Conservation (phyloP, 2,797 vertebrate genomes). For the Micromesistius poutassou region DNA sequence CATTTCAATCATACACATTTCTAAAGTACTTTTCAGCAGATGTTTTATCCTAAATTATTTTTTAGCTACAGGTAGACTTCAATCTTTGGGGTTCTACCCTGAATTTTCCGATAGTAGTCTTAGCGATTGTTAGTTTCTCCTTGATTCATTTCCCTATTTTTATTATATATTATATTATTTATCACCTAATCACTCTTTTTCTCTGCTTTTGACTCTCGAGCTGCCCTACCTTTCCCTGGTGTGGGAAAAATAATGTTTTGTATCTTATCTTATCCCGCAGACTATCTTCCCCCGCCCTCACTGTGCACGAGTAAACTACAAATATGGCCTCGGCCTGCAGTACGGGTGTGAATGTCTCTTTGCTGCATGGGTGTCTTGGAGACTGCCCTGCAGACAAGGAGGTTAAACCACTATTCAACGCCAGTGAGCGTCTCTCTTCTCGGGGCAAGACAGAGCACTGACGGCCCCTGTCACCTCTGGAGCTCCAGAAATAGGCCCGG, state of each 20-base stretch:
- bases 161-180: no score
- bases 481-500: constrained; percentile 21
- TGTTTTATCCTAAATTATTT: neutral
- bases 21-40: no score
- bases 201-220: no score
- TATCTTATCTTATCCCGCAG: no score
- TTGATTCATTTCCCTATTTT: no score
- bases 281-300: neutral
- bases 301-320: no score
- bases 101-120: neutral
- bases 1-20: no score
- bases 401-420: constrained; percentile 57
- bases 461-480: constrained; percentile 41
- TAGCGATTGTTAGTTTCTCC: neutral
- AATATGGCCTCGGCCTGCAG: no score
- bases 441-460: constrained; percentile 22
- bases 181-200: no score
- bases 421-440: constrained; percentile 37
- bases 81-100: neutral
- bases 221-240: no score
- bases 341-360: neutral
- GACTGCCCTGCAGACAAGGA: constrained; percentile 36
- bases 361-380: neutral
- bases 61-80: neutral
- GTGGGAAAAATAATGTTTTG: no score